Evolutionary conservation across 2,888 invertebrate species (phyloP), one percentile per base, ranked within the genome.

Genomic region (Zaprionus bogoriensis): DNA sequence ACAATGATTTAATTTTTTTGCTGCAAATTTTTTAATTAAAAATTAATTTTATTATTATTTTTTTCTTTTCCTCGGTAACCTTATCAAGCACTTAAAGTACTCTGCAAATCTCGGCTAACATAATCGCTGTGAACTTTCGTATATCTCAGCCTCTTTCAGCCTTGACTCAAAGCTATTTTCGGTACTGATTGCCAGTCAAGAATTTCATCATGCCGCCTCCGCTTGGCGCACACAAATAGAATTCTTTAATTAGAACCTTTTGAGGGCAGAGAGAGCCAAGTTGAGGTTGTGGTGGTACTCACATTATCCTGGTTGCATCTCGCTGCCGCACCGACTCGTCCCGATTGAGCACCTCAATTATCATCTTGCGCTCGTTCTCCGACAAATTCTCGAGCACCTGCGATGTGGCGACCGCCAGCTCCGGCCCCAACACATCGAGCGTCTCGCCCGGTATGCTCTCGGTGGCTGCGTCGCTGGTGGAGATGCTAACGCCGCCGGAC

Each of bases 221-320:
- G 20, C 38, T 5, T 19, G 38, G 5, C 5, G 12, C 41, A 41
- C 2, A 27, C 4, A 42, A 42, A 42, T 42, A 23, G 2, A 23
- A 42, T 6, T 22, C 14, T 28, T 19, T 42, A 41, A 54, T 59
- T 63, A 47, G 19, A 36, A 28, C 28, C 10, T 14, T 23, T 27
- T 10, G 9, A 28, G 4, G 9, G 10, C 7, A 6, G n/a, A 7
- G 23, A 4, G 6, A 6, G 20, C 30, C n/a, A n/a, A n/a, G n/a
- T n/a, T n/a, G n/a, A n/a, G n/a, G n/a, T n/a, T n/a, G n/a, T 3
- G 1, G 14, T n/a, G 32, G 20, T 69, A 92, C 93, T 93, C 88
- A 93, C 93, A 92, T 91, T 67, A 93, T 91, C 65, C 92, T 88
- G 19, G 91, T 89, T 14, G 92, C 92, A 85, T 93, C 92, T 12